These are phyloP conservation scores for Chlorops oryzae DNA, from an alignment of 1,140 invertebrate species.

Conservation along the genomic window DNA sequence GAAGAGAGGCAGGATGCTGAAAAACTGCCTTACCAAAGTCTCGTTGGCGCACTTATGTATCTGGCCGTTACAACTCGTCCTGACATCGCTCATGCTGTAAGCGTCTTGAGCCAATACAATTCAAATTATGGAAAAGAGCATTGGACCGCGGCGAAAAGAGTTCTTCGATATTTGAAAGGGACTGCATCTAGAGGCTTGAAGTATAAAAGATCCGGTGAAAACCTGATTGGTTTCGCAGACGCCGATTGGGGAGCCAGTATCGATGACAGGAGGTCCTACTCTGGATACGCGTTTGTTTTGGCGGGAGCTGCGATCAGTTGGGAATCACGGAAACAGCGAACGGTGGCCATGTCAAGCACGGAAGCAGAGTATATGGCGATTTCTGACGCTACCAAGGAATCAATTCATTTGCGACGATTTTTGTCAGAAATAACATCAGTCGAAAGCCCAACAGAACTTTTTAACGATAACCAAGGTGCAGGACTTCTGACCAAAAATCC, in stretches of 20 bases:
- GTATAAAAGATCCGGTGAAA: slow-evolving; percentile 5
- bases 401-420: slow-evolving; percentile 34
- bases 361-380: slow-evolving; percentile 49
- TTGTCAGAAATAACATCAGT: neutral
- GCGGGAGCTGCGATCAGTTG: slow-evolving; percentile 34
- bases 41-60: slow-evolving; percentile 44
- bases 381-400: slow-evolving; percentile 41
- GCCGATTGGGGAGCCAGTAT: slow-evolving; percentile 10
- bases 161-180: slow-evolving; percentile 44
- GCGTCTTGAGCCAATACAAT: slow-evolving; percentile 23
- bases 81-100: slow-evolving; percentile 46
- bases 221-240: slow-evolving; percentile 29
- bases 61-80: slow-evolving; percentile 35
- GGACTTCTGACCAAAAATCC: slow-evolving; percentile 27
- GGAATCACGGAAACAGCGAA: slow-evolving; percentile 34
- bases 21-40: slow-evolving; percentile 27
- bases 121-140: slow-evolving; percentile 23
- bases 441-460: slow-evolving; percentile 40
- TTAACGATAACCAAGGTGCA: slow-evolving; percentile 31
- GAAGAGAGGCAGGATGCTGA: slow-evolving; percentile 48
- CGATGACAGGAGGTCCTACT: slow-evolving; percentile 32
- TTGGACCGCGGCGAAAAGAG: slow-evolving; percentile 38
- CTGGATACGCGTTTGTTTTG: slow-evolving; percentile 38
- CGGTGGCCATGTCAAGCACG: slow-evolving; percentile 38
- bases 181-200: slow-evolving; percentile 21